Evolutionary conservation across 2,888 invertebrate species (phyloP), one percentile per base, ranked within the genome.

Genomic region (Xanthia icteritia): DNA sequence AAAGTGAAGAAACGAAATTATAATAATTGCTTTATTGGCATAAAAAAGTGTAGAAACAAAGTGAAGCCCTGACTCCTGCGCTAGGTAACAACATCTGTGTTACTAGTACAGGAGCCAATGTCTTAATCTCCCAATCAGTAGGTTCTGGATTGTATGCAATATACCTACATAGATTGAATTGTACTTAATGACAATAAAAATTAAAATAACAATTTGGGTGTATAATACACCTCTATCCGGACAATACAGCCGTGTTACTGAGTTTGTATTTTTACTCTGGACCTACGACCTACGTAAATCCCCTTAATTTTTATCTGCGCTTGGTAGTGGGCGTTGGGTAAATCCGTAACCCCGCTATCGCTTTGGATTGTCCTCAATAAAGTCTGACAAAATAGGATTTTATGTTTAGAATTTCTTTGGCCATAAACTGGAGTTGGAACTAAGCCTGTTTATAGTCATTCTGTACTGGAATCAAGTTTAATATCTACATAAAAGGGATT

Each of bases 291-390:
- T 61, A n/a, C 65, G 56, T 74, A 71, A 82, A 70, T 84, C 51
- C 60, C 68, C 56, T 71, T 85, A 76, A 72, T 76, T 81, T 76
- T 76, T 81, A 85, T 82, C 70, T 68, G 27, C 36, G 36, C 70
- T 80, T 48, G 31, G 60, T 71, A 76, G 64, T 72, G 56, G 72
- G 68, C 76, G 68, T 76, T 61, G 36, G 71, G 69, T 72, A 81
- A 85, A 82, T 70, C 79, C 71, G 83, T 71, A 81, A 83, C 83
- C 61, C 64, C 48, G 81, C 76, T 81, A 85, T 82, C 85, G 61
- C 64, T 68, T 85, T 65, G 64, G 70, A 81, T 85, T 81, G 85
- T 63, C 66, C 71, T 71, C 82, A 72, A 76, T 82, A 81, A 76
- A 76, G 76, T 68, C 64, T 15, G 64, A 61, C 60, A 61, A 81